Conservation (phyloP, 23 tunicate genomes). For the Ciona savignyi region DNA sequence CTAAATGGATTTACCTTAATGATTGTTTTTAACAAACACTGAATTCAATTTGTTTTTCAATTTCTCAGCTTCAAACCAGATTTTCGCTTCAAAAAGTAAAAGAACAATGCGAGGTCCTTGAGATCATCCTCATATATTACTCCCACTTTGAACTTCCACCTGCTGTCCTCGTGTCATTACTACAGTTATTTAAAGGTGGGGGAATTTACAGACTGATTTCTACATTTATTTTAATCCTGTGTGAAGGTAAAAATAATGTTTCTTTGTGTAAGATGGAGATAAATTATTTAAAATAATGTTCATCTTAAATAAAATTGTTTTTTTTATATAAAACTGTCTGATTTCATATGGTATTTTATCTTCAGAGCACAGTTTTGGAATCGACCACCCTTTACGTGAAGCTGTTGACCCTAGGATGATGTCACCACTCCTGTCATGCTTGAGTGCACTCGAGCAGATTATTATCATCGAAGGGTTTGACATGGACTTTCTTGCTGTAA, state of each 20-base stretch:
- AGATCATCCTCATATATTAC: conserved; percentile 54
- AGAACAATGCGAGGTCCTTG: conserved; percentile 80
- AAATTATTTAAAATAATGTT: neutral
- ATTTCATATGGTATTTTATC: neutral
- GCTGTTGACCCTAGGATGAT: conserved; percentile 16
- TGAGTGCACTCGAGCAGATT: conserved; percentile 62
- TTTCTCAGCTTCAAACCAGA: conserved; percentile 33
- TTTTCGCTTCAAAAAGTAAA: conserved; percentile 54
- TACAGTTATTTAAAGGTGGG: conserved; percentile 50
- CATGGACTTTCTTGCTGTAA: conserved; percentile 74
- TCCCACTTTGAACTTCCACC: conserved; percentile 62
- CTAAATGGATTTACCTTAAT: too few species aligned
- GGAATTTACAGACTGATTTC: neutral
- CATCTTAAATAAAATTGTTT: too few species aligned
- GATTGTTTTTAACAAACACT: too few species aligned
- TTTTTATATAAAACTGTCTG: too few species aligned
- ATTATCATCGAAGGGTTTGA: conserved; percentile 81
- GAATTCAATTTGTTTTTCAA: neutral
- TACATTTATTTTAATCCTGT: neutral
- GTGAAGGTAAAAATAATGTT: neutral
- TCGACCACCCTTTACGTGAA: conserved; percentile 48
- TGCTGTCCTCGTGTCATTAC: conserved; percentile 22
- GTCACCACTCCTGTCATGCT: conserved; percentile 19
- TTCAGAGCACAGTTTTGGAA: conserved; percentile 66
- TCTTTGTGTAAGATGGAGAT: neutral